Conservation (phyloP, 2,888 invertebrate genomes). For the Yponomeuta plumbellus region DNA sequence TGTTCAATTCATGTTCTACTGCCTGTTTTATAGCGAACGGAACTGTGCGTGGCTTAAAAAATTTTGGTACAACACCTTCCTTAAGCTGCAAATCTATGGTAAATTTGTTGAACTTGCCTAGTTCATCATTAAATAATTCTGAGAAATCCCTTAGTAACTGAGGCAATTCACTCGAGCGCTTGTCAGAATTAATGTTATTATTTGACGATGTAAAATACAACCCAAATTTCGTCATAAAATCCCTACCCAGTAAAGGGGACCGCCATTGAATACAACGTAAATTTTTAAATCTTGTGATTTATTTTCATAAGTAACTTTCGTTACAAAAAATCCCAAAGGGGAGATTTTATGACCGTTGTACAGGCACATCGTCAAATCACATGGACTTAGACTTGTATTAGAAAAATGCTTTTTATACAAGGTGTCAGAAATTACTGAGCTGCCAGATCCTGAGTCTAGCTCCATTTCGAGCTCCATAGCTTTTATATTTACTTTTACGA, state of each 20-base stretch:
- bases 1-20: conserved; percentile 26
- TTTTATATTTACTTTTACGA: conserved; percentile 5
- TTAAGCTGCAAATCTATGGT: conserved; percentile 17
- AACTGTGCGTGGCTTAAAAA: conserved; percentile 25
- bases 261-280: conserved; percentile 17
- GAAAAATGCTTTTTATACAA: neutral
- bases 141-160: neutral
- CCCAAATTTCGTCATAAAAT: conserved; percentile 20
- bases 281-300: neutral
- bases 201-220: neutral
- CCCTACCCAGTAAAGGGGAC: conserved; percentile 19
- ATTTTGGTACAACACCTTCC: conserved; percentile 17
- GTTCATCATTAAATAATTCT: conserved; percentile 15
- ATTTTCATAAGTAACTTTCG: neutral
- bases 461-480: conserved; percentile 17
- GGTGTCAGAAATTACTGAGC: conserved; percentile 5
- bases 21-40: conserved; percentile 27
- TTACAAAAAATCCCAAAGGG: conserved; percentile 18
- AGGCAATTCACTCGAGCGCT: neutral
- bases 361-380: conserved; percentile 16
- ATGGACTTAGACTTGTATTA: neutral
- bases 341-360: conserved; percentile 21
- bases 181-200: neutral
- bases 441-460: conserved; percentile 18
- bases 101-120: conserved; percentile 22